These are phyloP conservation scores for Campoletis sonorensis DNA, from an alignment of 1,140 invertebrate genomes.

Conservation along the genomic window DNA sequence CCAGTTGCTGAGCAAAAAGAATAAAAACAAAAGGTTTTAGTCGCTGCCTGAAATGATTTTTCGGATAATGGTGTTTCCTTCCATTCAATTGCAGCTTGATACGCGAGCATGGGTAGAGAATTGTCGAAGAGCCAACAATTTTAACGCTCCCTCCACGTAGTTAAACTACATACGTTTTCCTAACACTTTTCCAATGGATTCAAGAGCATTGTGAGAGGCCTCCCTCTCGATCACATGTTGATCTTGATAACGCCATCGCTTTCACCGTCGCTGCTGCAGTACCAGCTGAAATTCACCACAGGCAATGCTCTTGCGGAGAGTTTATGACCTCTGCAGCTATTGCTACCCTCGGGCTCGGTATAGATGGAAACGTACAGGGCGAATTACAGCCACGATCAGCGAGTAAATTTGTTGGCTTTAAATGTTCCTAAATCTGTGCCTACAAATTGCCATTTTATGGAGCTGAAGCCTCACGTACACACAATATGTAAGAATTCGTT, in stretches of 20 bases:
- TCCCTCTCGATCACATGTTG: slow-evolving; percentile 37
- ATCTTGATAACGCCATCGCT: slow-evolving; percentile 38
- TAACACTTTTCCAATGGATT: slow-evolving; percentile 30
- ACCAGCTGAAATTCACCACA: slow-evolving; percentile 35
- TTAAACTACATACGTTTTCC: slow-evolving; percentile 22
- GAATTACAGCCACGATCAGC: slow-evolving; percentile 36
- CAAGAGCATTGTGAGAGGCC: neutral
- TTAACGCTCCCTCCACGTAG: too few species aligned
- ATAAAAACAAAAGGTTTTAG: too few species aligned
- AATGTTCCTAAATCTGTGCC: slow-evolving; percentile 32
- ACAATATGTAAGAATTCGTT: neutral
- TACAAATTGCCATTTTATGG: neutral
- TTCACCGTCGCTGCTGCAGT: neutral
- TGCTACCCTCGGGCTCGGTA: neutral
- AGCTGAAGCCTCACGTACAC: neutral
- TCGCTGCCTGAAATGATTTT: too few species aligned
- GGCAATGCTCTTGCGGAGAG: slow-evolving; percentile 21
- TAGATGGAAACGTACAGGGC: slow-evolving; percentile 15
- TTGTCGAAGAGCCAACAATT: too few species aligned
- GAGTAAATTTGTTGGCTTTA: slow-evolving; percentile 37
- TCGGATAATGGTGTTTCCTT: too few species aligned
- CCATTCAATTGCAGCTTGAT: too few species aligned
- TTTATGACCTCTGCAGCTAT: slow-evolving; percentile 22
- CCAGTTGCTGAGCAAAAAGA: too few species aligned
- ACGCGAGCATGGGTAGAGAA: too few species aligned